Conservation (phyloP, 2,888 invertebrate genomes). For the Melanostoma scalare region DNA sequence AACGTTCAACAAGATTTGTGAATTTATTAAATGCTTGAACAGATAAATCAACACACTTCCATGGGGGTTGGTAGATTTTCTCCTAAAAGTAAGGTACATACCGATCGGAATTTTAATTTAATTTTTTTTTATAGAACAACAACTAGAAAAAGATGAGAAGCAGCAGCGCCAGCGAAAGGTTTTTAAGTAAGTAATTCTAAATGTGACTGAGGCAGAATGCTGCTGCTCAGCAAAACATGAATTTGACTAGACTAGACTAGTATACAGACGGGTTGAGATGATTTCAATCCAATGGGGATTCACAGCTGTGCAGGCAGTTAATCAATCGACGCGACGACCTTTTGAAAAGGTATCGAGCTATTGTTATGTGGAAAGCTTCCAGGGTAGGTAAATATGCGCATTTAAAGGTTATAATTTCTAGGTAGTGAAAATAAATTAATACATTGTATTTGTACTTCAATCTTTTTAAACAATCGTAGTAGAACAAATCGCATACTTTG, state of each 20-base stretch:
- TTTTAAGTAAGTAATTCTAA: neutral
- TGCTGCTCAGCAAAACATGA: neutral
- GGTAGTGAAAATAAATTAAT: too few species aligned
- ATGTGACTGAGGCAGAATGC: neutral
- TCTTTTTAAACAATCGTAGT: too few species aligned
- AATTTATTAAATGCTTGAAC: too few species aligned
- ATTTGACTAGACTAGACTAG: neutral
- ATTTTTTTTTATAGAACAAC: neutral
- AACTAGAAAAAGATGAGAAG: neutral
- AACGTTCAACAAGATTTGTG: too few species aligned
- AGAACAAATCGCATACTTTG: too few species aligned
- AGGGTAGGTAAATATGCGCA: neutral
- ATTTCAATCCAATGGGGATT: constrained; percentile 4
- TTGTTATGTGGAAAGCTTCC: constrained; percentile 17
- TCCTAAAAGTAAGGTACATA: neutral
- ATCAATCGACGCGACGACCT: constrained; percentile 13
- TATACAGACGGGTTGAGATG: constrained; percentile 1
- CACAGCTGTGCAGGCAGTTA: constrained; percentile 1
- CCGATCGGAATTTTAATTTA: neutral
- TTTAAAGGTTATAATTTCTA: too few species aligned
- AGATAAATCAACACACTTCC: too few species aligned
- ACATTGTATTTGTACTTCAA: too few species aligned
- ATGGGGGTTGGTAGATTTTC: too few species aligned
- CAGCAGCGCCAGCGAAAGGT: neutral
- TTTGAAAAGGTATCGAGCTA: constrained; percentile 19